Base-by-base conservation (phyloP, 1,140 invertebrate species). In the Drosophila sturtevanti region DNA sequence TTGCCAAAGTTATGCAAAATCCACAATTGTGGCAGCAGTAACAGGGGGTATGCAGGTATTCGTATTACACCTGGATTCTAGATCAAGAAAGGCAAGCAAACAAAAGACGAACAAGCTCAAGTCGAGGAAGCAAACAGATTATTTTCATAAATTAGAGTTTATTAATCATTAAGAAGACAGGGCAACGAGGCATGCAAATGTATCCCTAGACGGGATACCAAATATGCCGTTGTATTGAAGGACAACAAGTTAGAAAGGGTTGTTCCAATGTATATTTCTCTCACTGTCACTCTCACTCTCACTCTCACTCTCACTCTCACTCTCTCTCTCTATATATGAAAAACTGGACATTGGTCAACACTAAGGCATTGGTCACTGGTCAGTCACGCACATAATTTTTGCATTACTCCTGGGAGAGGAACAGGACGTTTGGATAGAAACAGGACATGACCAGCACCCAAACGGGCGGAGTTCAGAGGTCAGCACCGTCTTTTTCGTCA, bases 71-170 rank as follows among this genome's bases (percentile, higher is more conserved):
- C 84, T 87, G 84, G 76, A 72, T 38, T 41, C 54, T 35, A 55
- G 59, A 62, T 59, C 24, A 22, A 16, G 7, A 55, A 11, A 34
- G 54, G 54, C 27, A 16, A 18, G 16, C 62, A 65, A 71, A 34
- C 54, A 63, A 62, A 48, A 48, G 48, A 55, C 34, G 6, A 31
- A 31, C 59, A 66, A 59, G 67, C 61, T 48, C 41, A 48, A 63
- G 58, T 56, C 31, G 48, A 44, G 24, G 52, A 16, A 60, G 84
- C 84, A 87, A 90, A 82, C 76, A 89, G 86, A 90, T 90, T 90
- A 90, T 81, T 81, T 90, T 90, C 81, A 90, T 86, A 90, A 82
- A 90, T 90, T 90, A 82, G 86, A 86, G 81, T 90, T 90, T 86
- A 89, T 90, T 90, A 87, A 86, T 90, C 81, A 90, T 82, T 90